Conservation (phyloP, 2,797 vertebrate species). For the Tachyglossus aculeatus region DNA sequence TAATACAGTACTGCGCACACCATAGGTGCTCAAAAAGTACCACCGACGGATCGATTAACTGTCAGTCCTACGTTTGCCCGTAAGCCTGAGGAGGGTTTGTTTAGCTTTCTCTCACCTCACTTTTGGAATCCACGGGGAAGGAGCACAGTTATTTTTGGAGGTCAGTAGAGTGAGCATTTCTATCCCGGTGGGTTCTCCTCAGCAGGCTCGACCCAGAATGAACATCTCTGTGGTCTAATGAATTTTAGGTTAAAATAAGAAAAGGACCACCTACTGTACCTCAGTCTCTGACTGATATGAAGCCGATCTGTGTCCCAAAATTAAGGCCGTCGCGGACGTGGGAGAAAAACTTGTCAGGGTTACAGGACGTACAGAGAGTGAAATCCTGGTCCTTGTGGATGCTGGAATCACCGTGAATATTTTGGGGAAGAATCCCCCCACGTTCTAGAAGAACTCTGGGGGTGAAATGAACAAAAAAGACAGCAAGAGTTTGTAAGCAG, state of each 20-base stretch:
- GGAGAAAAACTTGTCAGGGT: slow-evolving; percentile 88
- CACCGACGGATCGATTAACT: too few relatives aligned
- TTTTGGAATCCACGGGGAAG: too few relatives aligned
- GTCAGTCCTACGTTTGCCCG: too few relatives aligned
- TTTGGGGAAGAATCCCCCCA: slow-evolving; percentile 83
- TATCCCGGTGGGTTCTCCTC: not conserved
- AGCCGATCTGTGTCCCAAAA: slow-evolving; percentile 93
- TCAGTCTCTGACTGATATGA: slow-evolving; percentile 85
- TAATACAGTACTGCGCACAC: too few relatives aligned
- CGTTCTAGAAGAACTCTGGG: slow-evolving; percentile 86
- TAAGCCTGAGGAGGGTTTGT: too few relatives aligned
- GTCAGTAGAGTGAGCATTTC: slow-evolving; percentile 16
- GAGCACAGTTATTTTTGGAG: too few relatives aligned
- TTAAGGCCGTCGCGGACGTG: slow-evolving; percentile 86
- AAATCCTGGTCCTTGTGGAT: slow-evolving; percentile 69
- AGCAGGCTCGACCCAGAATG: not conserved
- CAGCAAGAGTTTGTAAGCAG: slow-evolving; percentile 17
- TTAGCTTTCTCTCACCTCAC: too few relatives aligned
- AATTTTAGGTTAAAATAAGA: not conserved
- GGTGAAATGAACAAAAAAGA: slow-evolving; percentile 31
- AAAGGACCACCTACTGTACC: not conserved
- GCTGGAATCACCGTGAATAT: slow-evolving; percentile 83
- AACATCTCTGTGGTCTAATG: not conserved
- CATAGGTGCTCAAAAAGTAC: too few relatives aligned
- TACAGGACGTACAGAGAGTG: slow-evolving; percentile 88